phyloP scores from a whole-genome alignment of 2,113 vertebrate genomes.

The Progne subis region DNA sequence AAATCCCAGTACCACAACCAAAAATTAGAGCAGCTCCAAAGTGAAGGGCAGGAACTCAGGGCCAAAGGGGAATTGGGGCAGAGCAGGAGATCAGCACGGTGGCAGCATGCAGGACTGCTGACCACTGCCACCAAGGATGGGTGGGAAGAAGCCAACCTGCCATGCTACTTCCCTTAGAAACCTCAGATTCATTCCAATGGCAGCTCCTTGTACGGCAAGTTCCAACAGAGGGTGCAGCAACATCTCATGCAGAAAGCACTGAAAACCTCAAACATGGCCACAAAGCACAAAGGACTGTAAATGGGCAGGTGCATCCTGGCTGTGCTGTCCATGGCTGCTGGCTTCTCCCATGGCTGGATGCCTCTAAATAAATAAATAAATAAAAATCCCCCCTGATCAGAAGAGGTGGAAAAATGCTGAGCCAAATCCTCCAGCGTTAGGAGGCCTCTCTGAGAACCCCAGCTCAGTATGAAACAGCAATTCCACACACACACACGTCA shows the following conservation, averaged over 20 bases:
- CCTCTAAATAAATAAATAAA: neutral
- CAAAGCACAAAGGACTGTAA: neutral
- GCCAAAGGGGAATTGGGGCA: neutral
- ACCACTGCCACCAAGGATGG: neutral
- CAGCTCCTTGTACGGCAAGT: neutral
- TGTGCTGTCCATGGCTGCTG: neutral
- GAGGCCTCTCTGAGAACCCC: neutral
- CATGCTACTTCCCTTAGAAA: neutral
- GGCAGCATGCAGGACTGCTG: neutral
- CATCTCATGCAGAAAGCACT: accelerated
- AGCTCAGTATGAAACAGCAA: neutral
- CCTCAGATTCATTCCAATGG: accelerated
- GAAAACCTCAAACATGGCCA: neutral
- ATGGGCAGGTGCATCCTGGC: neutral
- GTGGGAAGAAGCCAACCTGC: neutral
- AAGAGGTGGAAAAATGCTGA: neutral
- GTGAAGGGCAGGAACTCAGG: neutral
- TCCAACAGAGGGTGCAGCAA: neutral
- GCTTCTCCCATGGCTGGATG: neutral
- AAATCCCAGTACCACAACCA: neutral
- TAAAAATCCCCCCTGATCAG: neutral
- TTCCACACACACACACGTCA: neutral
- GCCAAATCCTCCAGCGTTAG: neutral
- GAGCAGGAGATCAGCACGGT: neutral
- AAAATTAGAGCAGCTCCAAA: neutral